Conservation (phyloP, 2,797 vertebrate genomes). For the Pipistrellus nathusii region DNA sequence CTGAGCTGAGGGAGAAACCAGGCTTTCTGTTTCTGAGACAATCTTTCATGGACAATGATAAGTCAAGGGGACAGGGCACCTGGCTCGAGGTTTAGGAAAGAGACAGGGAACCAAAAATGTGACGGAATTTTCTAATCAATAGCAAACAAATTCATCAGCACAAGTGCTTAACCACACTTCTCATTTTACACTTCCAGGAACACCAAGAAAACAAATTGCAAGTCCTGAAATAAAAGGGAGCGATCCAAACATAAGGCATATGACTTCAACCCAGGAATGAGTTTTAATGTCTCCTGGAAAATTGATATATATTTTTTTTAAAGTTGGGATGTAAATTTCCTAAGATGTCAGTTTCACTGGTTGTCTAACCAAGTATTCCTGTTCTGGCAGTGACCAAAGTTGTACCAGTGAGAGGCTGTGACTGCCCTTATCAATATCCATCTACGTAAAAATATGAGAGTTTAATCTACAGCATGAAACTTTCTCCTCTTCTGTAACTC, state of each 20-base stretch:
- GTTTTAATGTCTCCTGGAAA: background rate
- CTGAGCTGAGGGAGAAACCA: background rate
- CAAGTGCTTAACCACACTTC: background rate
- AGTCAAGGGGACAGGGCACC: background rate
- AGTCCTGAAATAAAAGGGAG: background rate
- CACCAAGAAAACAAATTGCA: background rate
- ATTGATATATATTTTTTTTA: background rate
- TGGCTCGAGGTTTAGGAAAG: background rate
- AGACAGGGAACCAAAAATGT: background rate
- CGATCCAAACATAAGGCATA: background rate
- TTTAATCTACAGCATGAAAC: background rate
- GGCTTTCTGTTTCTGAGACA: conserved; percentile 28
- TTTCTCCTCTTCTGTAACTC: background rate
- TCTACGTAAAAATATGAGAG: background rate
- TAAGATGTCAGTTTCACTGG: background rate
- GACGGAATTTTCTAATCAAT: background rate
- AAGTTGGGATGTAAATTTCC: background rate
- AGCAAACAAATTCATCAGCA: background rate
- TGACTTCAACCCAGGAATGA: background rate
- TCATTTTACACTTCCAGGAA: background rate
- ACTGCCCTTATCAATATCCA: background rate
- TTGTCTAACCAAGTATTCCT: background rate
- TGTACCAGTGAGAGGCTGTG: background rate
- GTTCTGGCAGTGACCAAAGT: background rate
- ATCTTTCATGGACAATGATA: background rate